Evolutionary conservation across 2,113 vertebrate genomes (phyloP), one percentile per base, ranked within the genome.

Genomic region (Rhea pennata): DNA sequence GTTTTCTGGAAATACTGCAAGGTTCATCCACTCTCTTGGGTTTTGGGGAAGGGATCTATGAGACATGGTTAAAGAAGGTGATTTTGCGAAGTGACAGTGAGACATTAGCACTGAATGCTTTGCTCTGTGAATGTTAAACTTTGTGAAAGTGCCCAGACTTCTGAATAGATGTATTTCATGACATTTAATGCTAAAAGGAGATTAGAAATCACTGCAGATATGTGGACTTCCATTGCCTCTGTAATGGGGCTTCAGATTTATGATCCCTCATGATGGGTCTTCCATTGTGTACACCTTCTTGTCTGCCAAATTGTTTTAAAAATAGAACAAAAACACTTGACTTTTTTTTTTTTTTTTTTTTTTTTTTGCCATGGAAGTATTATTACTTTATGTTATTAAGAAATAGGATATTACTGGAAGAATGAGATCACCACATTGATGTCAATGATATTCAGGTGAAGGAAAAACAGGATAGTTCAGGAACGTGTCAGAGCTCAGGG

Each of bases 71-170:
- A 65, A 69, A 61, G 61, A 67, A 54, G 31, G 2, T 36, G 39
- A 33, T 70, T 83, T 79, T 58, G 40, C 19, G 29, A 90, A 83
- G n/a, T 66, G 31, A 46, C 19, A 91, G 8, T 71, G 40, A 36
- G 23, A 7, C 12, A 39, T 22, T 67, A 71, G n/a, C 23, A 24
- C 50, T 61, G n/a, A 24, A 51, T 90, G 11, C 24, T 76, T 61
- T 85, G 13, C 75, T 84, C 26, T 2, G 2, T 59, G 6, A 36
- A 19, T 24, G 10, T 67, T 64, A 88, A 88, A 74, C 8, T 4
- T 62, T 56, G 36, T 0, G 1, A 71, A 79, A 40, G 20, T n/a
- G 3, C 21, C 15, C n/a, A 73, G 7, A 59, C 8, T 3, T 4
- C n/a, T 65, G 27, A 7, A 39, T 8, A 73, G n/a, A 10, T 66